Conservation (phyloP, 2,113 vertebrate species). For the Melozone crissalis region DNA sequence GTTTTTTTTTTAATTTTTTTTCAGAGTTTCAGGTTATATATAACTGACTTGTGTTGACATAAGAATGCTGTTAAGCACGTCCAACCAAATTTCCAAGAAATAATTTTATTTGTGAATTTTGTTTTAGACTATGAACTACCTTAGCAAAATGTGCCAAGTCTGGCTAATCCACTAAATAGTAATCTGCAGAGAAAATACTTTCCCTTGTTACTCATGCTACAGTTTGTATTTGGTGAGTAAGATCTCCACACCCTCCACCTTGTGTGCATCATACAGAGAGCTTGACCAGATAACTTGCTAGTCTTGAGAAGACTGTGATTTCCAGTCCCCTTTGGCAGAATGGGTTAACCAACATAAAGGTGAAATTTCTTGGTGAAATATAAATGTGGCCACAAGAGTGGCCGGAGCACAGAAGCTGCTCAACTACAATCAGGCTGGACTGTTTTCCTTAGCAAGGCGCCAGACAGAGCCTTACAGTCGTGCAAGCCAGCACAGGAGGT, state of each 20-base stretch:
- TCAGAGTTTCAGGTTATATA: neutral
- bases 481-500: neutral
- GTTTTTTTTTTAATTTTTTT: neutral
- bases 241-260: neutral
- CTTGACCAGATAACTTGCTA: neutral
- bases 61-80: neutral
- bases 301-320: neutral
- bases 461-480: rapidly evolving
- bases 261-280: neutral
- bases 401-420: neutral
- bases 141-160: neutral
- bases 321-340: neutral
- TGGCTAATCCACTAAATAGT: neutral
- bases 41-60: neutral
- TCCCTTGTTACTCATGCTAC: neutral
- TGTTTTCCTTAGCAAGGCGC: neutral
- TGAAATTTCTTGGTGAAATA: neutral
- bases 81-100: neutral
- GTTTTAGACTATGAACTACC: neutral
- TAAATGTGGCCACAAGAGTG: neutral
- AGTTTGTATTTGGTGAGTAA: rapidly evolving
- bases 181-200: neutral
- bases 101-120: neutral
- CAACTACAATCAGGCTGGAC: rapidly evolving
- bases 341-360: neutral